Base-by-base conservation (phyloP, 1,140 invertebrate species). In the Antheraea mylitta region DNA sequence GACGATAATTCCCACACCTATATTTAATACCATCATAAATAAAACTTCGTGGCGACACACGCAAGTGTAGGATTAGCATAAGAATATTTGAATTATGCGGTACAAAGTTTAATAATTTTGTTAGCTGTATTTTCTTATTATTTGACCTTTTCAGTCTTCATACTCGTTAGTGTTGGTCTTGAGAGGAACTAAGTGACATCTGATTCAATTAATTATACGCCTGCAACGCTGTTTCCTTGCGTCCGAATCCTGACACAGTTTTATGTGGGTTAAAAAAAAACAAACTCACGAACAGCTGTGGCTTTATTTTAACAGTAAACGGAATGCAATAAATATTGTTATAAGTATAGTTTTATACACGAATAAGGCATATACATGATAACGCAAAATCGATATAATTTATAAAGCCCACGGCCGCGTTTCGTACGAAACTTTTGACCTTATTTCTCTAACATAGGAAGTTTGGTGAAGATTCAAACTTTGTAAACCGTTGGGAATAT, bases 201-300 rank as follows among this genome's bases (percentile, higher is more conserved):
- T 63, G 30, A 37, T 13, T 63, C 61, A 63, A 63, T 63, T 22
- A 63, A 63, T 63, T 37, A 63, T 63, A 63, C 61, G 61, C 37
- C 30, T 63, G 13, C 61, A 63, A 53, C 6, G 61, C 37, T 9
- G 19, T 63, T 37, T 37, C 61, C 37, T 37, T 37, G 30, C 61
- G 36, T 37, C 30, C 37, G 30, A 63, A 37, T 63, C 61, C 61
- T 63, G 61, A 63, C 61, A 63, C 61, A 63, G 37, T 63, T 63
- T 63, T 63, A 63, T 63, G 36, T 63, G 16, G 61, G 61, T 63
- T 37, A 63, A 30, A 63, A 63, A 62, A 18, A 63, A 63, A 63
- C 22, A 63, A 63, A 22, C 9, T n/a, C 19, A 16, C 30, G 61
- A 30, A 63, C 61, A 63, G 61, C 61, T 63, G 61, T 37, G 61